Evolutionary conservation across 2,888 invertebrate genomes (phyloP), one percentile per base, ranked within the genome.

Genomic region (Papilio gigon): DNA sequence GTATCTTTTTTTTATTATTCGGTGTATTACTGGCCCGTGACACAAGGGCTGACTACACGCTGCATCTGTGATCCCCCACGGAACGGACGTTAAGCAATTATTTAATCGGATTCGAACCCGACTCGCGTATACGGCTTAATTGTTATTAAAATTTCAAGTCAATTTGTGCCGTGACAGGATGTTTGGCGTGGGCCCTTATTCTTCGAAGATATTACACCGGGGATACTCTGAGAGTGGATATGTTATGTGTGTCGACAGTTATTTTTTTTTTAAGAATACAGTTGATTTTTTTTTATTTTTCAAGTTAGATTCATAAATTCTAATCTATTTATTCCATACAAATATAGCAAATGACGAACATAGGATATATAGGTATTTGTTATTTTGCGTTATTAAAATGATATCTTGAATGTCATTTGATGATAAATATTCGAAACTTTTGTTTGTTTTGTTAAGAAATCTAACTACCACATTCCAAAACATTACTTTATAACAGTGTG

Each of bases 81-180:
- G 59, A 65, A 65, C 14, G 40, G 68, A 68, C 68, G 65, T 40
- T 68, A 63, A 68, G 62, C 67, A 56, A 17, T 11, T 37, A 17
- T 60, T 62, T 68, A 68, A 68, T 68, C 68, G 64, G 68, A 68
- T 68, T 60, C 40, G 59, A 30, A n/a, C 20, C 27, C 64, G 67
- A 63, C 44, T 58, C 60, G 65, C 68, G 42, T 66, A n/a, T n/a
- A 68, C 80, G 77, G 83, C 79, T 84, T 84, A 83, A 78, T 81
- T 80, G 80, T 83, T 81, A 83, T 84, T 84, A 84, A n/a, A 30
- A 83, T 80, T 85, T 84, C 81, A 78, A 81, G 84, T 85, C 82
- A 80, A 83, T 83, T 84, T 84, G 77, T 77, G 76, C 74, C 73
- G 71, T 76, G 78, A 78, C 76, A 71, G 72, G 77, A 76, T 77